Evolutionary conservation across 2,113 vertebrate species (phyloP).

Genomic region (Microtus richardsoni): DNA sequence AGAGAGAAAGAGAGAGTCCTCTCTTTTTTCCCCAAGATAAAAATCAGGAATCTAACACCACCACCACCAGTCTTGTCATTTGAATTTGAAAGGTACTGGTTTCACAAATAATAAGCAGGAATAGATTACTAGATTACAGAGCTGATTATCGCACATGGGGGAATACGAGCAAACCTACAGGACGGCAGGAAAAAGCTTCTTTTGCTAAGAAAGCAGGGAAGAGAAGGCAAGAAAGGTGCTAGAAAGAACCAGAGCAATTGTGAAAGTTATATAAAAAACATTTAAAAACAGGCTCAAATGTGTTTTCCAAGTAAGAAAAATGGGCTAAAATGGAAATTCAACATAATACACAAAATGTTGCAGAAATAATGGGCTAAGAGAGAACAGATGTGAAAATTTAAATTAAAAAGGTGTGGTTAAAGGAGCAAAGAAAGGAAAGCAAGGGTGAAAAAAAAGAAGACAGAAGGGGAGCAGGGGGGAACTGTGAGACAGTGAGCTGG

Average conservation of each 20-base stretch:
- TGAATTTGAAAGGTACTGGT: slow-evolving; percentile 52
- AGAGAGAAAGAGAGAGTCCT: not conserved
- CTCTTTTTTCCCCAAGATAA: not conserved
- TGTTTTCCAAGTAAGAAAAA: slow-evolving; percentile 75
- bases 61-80: not conserved
- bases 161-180: not conserved
- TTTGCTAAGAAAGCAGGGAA: slow-evolving; percentile 46
- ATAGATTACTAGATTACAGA: slow-evolving; percentile 50
- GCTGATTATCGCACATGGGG: not conserved
- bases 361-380: slow-evolving; percentile 76
- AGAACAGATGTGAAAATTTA: slow-evolving; percentile 81
- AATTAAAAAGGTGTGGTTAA: slow-evolving; percentile 80
- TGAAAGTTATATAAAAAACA: slow-evolving; percentile 47
- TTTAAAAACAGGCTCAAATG: slow-evolving; percentile 55
- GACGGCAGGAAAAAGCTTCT: slow-evolving; percentile 40
- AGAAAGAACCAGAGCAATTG: slow-evolving; percentile 44
- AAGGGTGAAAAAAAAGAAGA: not conserved
- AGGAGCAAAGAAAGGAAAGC: slow-evolving; percentile 60
- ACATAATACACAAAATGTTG: slow-evolving; percentile 77
- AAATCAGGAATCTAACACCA: slow-evolving; percentile 56
- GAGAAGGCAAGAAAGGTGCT: slow-evolving; percentile 65
- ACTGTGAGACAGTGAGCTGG: not conserved
- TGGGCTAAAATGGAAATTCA: slow-evolving; percentile 76
- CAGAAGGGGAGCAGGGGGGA: not conserved
- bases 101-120: slow-evolving; percentile 65